A percentile compares a stretch with the other conserved stretches of the same genome.
Conservation (phyloP, 2,888 invertebrate species). For the Papilio demoleus region DNA sequence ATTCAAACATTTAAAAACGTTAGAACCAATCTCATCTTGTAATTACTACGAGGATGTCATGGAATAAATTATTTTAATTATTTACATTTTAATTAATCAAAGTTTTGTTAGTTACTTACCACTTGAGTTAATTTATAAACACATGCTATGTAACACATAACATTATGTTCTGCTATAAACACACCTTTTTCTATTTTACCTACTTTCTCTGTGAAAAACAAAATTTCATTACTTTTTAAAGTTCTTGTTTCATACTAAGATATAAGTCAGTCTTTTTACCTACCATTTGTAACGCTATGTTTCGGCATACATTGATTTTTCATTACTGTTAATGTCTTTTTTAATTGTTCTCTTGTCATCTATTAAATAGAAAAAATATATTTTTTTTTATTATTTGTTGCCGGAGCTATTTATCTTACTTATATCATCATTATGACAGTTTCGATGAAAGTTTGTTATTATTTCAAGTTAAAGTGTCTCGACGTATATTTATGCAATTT, state of each 20-base stretch:
- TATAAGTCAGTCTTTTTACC: too few relatives aligned
- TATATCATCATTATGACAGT: too few relatives aligned
- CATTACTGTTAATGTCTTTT: conserved; percentile 82
- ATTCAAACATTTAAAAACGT: conserved; percentile 17
- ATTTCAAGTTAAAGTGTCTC: too few relatives aligned
- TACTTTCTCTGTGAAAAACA: conserved; percentile 61
- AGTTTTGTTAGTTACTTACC: conserved; percentile 54
- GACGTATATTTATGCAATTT: too few relatives aligned
- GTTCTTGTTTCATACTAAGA: neutral
- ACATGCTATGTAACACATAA: conserved; percentile 71
- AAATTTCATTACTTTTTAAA: neutral
- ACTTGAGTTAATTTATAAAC: conserved; percentile 66
- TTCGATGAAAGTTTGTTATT: too few relatives aligned
- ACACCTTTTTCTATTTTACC: conserved; percentile 68
- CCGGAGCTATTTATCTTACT: too few relatives aligned
- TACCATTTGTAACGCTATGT: conserved; percentile 81
- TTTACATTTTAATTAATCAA: too few relatives aligned
- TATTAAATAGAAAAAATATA: conserved; percentile 41
- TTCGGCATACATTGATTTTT: conserved; percentile 85
- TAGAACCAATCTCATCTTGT: too few relatives aligned
- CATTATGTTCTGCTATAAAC: conserved; percentile 64
- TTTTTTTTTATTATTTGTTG: neutral
- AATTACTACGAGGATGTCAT: too few relatives aligned
- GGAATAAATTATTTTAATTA: too few relatives aligned
- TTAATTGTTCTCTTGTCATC: conserved; percentile 82